A percentile compares a stretch with the other conserved stretches of the same genome.
phyloP scores from a whole-genome alignment of 2,113 vertebrate genomes.

The Protobothrops mucrosquamatus region DNA sequence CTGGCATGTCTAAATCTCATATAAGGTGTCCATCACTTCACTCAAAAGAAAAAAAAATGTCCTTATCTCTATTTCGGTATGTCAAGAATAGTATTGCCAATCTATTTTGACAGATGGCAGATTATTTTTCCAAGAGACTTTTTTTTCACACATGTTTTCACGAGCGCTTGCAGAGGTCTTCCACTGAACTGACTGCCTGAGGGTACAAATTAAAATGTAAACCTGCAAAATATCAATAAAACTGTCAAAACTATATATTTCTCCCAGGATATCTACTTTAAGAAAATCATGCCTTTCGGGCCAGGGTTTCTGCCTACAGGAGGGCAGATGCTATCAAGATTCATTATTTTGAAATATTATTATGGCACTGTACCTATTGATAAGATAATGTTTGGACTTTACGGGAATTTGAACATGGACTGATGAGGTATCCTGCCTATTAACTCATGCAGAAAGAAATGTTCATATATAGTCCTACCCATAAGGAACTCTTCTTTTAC shows the following conservation, averaged over 20 bases:
- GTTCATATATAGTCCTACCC: neutral
- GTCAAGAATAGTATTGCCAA: neutral
- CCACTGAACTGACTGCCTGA: conserved; percentile 37
- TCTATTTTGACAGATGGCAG: neutral
- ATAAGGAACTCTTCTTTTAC: conserved; percentile 27
- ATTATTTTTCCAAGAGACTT: conserved; percentile 23
- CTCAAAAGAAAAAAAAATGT: conserved; percentile 7
- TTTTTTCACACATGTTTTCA: conserved; percentile 36
- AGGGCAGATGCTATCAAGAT: conserved; percentile 51
- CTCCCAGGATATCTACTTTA: conserved; percentile 52
- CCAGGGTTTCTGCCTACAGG: conserved; percentile 59
- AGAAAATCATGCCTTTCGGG: conserved; percentile 49
- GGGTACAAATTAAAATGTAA: conserved; percentile 63
- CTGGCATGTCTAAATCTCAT: neutral
- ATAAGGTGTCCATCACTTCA: neutral
- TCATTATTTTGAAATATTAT: conserved; percentile 52
- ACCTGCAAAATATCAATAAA: conserved; percentile 61
- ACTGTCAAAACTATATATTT: conserved; percentile 54
- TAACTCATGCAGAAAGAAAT: neutral
- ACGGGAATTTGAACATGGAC: conserved; percentile 55
- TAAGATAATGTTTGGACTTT: conserved; percentile 55
- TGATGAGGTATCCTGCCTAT: conserved; percentile 44
- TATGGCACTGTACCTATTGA: conserved; percentile 62
- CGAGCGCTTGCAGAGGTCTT: conserved; percentile 23
- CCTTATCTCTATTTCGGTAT: neutral